Evolutionary conservation across 1,140 invertebrate species (phyloP).

Genomic region (Panulirus ornatus): DNA sequence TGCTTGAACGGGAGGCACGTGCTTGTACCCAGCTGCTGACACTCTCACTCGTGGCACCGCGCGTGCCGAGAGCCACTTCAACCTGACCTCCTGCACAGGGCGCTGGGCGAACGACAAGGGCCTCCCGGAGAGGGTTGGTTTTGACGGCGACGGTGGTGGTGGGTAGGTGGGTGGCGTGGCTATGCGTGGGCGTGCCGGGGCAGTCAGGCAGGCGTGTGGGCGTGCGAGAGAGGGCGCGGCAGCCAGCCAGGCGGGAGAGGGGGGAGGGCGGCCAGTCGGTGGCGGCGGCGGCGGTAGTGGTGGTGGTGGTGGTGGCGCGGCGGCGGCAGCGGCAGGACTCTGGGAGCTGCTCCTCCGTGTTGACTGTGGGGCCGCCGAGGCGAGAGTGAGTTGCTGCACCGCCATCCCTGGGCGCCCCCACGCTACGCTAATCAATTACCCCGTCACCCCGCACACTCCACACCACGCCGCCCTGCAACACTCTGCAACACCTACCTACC

Average conservation of each 20-base stretch:
- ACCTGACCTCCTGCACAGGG: background rate
- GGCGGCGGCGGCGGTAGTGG: background rate
- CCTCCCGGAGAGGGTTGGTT: too few species aligned
- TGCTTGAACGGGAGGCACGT: background rate
- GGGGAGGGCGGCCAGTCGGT: background rate
- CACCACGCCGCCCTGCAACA: slow-evolving; percentile 24
- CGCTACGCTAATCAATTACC: slow-evolving; percentile 54
- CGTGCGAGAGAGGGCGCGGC: too few species aligned
- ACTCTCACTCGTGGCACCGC: slow-evolving; percentile 32
- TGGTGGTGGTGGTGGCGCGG: background rate
- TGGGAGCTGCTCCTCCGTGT: slow-evolving; percentile 31
- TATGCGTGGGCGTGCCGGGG: slow-evolving; percentile 6
- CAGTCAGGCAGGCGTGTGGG: background rate
- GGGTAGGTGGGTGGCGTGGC: background rate
- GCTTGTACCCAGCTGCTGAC: slow-evolving; percentile 2
- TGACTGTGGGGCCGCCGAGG: slow-evolving; percentile 48
- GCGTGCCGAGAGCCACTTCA: slow-evolving; percentile 1
- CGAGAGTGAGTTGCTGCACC: slow-evolving; percentile 51
- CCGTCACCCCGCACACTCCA: slow-evolving; percentile 48
- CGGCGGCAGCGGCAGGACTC: slow-evolving; percentile 17
- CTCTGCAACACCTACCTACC: slow-evolving; percentile 40
- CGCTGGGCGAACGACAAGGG: too few species aligned
- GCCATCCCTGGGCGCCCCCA: slow-evolving; percentile 47
- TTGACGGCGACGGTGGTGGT: too few species aligned
- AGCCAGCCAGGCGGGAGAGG: too few species aligned